Conservation (phyloP, 2,888 invertebrate genomes). For the Chymomyza amoena region DNA sequence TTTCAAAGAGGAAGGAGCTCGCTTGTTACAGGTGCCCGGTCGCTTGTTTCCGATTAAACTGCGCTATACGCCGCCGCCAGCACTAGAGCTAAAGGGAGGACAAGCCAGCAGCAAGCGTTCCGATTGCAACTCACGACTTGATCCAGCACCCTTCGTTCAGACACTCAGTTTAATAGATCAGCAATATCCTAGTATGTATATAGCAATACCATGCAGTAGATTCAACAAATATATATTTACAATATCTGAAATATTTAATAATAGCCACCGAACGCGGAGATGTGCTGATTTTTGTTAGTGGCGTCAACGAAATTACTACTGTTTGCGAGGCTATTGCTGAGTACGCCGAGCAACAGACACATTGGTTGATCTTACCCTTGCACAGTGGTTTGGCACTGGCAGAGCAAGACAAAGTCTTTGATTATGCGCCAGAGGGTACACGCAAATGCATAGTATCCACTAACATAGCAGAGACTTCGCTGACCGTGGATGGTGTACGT, state of each 20-base stretch:
- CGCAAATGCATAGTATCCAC: slow-evolving; percentile 98
- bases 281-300: slow-evolving; percentile 95
- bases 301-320: slow-evolving; percentile 93
- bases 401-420: slow-evolving; percentile 98
- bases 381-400: slow-evolving; percentile 95
- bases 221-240: slow-evolving; percentile 29
- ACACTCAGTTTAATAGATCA: slow-evolving; percentile 95
- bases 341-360: slow-evolving; percentile 86
- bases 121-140: slow-evolving; percentile 85
- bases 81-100: slow-evolving; percentile 80
- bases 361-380: slow-evolving; percentile 94
- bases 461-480: slow-evolving; percentile 99
- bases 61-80: slow-evolving; percentile 86
- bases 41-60: slow-evolving; percentile 95
- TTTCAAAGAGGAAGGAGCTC: slow-evolving; percentile 89
- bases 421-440: slow-evolving; percentile 95
- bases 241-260: not conserved
- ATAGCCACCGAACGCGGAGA: slow-evolving; percentile 92
- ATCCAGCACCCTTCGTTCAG: slow-evolving; percentile 95
- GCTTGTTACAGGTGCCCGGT: slow-evolving; percentile 95
- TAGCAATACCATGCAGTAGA: not conserved
- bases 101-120: slow-evolving; percentile 74
- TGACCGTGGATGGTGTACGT: slow-evolving; percentile 98
- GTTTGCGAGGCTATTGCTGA: slow-evolving; percentile 91
- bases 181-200: slow-evolving; percentile 84